Percentiles rank a stretch among this genome's conserved stretches.
Conservation (phyloP, 2,888 invertebrate species). For the Frankliniella fusca region DNA sequence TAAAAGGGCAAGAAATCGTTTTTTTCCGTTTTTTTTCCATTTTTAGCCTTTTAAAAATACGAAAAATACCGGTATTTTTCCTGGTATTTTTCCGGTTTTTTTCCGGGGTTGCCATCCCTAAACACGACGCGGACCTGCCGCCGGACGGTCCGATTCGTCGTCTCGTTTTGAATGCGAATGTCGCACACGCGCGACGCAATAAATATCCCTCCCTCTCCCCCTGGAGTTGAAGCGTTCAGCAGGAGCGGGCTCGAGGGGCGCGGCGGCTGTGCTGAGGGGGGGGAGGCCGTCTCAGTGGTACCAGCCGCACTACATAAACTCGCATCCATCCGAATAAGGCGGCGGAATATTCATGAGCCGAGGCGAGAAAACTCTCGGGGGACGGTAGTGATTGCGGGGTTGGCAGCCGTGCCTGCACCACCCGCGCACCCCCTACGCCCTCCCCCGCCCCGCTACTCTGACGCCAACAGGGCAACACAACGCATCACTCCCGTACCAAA, state of each 20-base stretch:
- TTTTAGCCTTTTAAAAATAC: too few relatives aligned
- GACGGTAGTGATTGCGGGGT: constrained; percentile 22
- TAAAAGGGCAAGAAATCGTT: too few relatives aligned
- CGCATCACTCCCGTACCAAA: not conserved
- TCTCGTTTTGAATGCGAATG: too few relatives aligned
- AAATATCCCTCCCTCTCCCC: too few relatives aligned
- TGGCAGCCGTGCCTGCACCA: not conserved
- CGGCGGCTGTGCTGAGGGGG: not conserved
- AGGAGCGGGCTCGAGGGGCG: not conserved
- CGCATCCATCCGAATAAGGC: constrained; percentile 25
- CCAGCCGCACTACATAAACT: constrained; percentile 15
- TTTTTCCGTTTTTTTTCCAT: too few relatives aligned
- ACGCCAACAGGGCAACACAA: not conserved
- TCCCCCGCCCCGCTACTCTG: not conserved
- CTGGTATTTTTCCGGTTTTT: too few relatives aligned
- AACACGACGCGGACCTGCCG: too few relatives aligned
- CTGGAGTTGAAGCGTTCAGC: not conserved
- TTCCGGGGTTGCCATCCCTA: too few relatives aligned
- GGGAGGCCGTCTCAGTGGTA: not conserved
- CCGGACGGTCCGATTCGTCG: too few relatives aligned
- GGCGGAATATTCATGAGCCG: constrained; percentile 14
- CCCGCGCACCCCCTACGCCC: not conserved
- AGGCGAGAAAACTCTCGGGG: constrained; percentile 19
- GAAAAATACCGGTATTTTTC: too few relatives aligned
- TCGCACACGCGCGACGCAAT: too few relatives aligned